These are phyloP conservation scores for Synodontis membranacea DNA, from an alignment of 2,113 vertebrate genomes.

Conservation along the genomic window DNA sequence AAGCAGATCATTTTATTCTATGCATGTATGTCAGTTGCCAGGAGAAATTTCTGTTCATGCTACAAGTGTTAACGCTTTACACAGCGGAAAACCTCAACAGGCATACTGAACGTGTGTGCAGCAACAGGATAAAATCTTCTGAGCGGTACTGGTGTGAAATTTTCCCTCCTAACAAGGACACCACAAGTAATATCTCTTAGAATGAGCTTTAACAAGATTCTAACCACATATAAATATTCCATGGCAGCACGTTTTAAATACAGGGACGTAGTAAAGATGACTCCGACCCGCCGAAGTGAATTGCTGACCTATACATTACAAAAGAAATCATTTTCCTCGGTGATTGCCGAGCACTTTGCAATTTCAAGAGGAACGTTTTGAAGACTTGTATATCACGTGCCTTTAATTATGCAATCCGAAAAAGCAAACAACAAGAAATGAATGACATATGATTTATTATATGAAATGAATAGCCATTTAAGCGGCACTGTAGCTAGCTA, in stretches of 20 bases:
- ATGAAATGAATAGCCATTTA: not conserved
- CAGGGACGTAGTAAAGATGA: not conserved
- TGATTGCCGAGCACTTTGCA: not conserved
- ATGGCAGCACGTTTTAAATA: not conserved
- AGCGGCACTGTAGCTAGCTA: not conserved
- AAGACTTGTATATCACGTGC: not conserved
- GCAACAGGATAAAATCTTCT: not conserved
- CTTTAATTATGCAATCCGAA: not conserved
- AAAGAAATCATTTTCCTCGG: not conserved
- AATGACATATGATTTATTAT: not conserved
- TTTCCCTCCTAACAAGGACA: not conserved
- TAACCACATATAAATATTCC: not conserved
- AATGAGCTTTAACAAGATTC: not conserved
- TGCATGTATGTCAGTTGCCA: not conserved
- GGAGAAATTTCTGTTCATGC: not conserved
- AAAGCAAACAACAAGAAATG: not conserved
- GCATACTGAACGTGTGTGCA: not conserved
- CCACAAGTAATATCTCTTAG: not conserved
- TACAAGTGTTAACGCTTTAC: not conserved
- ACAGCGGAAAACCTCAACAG: not conserved
- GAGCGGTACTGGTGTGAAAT: not conserved
- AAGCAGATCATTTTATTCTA: not conserved
- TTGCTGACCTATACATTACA: not conserved
- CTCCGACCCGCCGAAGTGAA: not conserved
- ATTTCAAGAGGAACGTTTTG: not conserved